Percentiles rank a stretch among this genome's conserved stretches.
phyloP scores from a whole-genome alignment of 2,888 invertebrate species.

The Pristionchus entomophagus region DNA sequence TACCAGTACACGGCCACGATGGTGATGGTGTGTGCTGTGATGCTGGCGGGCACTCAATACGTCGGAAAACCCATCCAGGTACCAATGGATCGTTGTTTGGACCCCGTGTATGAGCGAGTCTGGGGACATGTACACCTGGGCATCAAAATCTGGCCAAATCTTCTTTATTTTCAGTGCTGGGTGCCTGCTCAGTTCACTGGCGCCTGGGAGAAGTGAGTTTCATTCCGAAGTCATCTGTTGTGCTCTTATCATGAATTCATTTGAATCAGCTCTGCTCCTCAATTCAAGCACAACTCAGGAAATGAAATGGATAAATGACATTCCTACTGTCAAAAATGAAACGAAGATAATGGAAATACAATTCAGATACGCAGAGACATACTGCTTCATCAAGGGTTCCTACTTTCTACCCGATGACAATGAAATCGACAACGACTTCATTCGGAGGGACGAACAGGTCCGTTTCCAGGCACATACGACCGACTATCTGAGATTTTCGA shows the following conservation, averaged over 20 bases:
- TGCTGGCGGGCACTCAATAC: conserved; percentile 74
- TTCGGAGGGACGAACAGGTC: conserved; percentile 53
- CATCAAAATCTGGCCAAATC: no score
- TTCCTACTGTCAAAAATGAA: not conserved
- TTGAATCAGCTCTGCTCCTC: no score
- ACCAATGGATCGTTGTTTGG: not conserved
- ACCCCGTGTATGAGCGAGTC: no score
- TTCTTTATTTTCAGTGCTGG: conserved; percentile 70
- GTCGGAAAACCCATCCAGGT: conserved; percentile 74
- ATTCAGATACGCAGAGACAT: conserved; percentile 70
- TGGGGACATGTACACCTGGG: no score
- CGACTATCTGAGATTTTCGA: no score
- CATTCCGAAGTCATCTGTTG: no score
- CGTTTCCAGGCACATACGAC: no score
- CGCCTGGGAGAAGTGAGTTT: conserved; percentile 58
- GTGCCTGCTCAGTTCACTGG: conserved; percentile 74
- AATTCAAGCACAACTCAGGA: no score
- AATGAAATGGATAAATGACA: no score
- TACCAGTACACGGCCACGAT: conserved; percentile 71
- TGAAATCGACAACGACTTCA: conserved; percentile 59
- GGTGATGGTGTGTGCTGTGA: conserved; percentile 68
- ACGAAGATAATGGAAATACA: not conserved
- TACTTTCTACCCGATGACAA: conserved; percentile 67
- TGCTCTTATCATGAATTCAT: no score
- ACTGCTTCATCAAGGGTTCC: conserved; percentile 74